phyloP scores from a whole-genome alignment of 1,140 invertebrate species.

The Temnothorax curvispinosus region DNA sequence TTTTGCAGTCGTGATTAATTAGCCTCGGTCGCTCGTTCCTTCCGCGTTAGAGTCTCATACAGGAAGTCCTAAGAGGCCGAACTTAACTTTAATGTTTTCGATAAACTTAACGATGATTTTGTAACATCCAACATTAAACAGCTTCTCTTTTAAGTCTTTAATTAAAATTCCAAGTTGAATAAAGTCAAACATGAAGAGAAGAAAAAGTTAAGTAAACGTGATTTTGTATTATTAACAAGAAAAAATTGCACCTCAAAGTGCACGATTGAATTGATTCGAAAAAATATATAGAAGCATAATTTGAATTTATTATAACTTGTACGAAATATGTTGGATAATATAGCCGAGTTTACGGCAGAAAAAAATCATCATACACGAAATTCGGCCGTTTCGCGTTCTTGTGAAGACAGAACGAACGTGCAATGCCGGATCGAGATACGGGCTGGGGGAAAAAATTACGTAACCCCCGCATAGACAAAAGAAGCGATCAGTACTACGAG shows the following conservation, averaged over 20 bases:
- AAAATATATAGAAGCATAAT: not conserved
- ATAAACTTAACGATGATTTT: not conserved
- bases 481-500: constrained; percentile 67
- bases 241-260: not conserved
- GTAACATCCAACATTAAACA: not conserved
- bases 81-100: not conserved
- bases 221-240: not conserved
- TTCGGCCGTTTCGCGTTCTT: not conserved
- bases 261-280: not conserved
- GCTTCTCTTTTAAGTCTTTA: not conserved
- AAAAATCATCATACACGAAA: not conserved
- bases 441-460: constrained; percentile 40
- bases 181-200: not conserved
- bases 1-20: constrained; percentile 48
- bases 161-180: not conserved
- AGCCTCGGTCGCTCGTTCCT: not conserved
- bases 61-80: not conserved
- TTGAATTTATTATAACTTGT: not conserved
- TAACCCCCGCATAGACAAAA: constrained; percentile 66
- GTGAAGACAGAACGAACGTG: not conserved
- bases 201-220: not conserved
- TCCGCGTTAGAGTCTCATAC: not conserved
- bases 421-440: constrained; percentile 23
- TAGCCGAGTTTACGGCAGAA: not conserved
- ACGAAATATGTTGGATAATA: not conserved